phyloP scores from a whole-genome alignment of 2,113 vertebrate genomes.

The Carollia perspicillata region DNA sequence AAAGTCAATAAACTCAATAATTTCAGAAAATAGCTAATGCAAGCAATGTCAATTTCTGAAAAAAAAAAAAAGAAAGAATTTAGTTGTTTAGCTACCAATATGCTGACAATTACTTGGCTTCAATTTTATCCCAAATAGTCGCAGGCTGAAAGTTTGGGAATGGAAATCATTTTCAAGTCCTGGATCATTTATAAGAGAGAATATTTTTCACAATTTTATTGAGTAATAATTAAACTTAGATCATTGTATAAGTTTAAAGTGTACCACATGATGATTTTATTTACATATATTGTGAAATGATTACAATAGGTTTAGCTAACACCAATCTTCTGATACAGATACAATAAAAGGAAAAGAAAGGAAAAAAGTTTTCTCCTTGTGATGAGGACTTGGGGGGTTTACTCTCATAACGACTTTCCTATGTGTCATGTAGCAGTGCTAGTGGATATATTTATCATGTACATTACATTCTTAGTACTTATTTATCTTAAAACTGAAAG shows the following conservation, averaged over 20 bases:
- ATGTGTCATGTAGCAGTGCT: neutral
- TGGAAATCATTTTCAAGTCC: neutral
- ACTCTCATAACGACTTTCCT: neutral
- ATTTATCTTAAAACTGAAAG: neutral
- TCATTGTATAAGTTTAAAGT: neutral
- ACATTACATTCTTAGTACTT: neutral
- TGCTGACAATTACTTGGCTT: neutral
- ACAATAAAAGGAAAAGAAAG: neutral
- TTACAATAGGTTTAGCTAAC: neutral
- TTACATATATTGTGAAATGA: neutral
- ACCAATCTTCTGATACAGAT: neutral
- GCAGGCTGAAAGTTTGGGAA: neutral
- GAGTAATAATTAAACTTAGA: neutral
- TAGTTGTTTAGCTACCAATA: neutral
- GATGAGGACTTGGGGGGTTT: neutral
- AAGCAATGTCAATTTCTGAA: neutral
- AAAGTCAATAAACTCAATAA: neutral
- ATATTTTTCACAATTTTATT: neutral
- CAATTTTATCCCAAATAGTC: neutral
- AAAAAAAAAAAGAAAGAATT: conserved; percentile 19
- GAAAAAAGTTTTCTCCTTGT: neutral
- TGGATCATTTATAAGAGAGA: neutral
- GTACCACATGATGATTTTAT: neutral
- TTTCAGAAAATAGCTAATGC: neutral
- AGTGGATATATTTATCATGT: neutral